phyloP scores from a whole-genome alignment of 2,797 vertebrate genomes.

The Argentina silus region DNA sequence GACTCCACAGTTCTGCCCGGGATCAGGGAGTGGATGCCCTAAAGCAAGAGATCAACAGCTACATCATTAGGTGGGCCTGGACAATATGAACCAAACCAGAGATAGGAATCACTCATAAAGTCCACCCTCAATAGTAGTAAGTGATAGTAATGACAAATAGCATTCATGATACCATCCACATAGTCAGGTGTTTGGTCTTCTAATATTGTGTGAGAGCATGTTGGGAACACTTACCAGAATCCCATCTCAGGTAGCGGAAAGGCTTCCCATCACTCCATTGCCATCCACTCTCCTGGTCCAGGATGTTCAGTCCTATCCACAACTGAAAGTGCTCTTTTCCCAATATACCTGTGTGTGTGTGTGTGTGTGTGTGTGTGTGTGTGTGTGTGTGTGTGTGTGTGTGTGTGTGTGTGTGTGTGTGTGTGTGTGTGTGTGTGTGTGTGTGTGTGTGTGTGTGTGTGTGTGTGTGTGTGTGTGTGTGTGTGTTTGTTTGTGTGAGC shows the following conservation, averaged over 20 bases:
- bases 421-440: too few species aligned
- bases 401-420: too few species aligned
- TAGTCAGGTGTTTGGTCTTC: not conserved
- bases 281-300: constrained; percentile 87
- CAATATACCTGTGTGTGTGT: constrained; percentile 44
- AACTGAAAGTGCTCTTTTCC: constrained; percentile 61
- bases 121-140: not conserved
- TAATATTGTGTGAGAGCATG: not conserved
- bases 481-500: too few species aligned
- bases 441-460: too few species aligned
- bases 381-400: constrained; percentile 26
- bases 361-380: constrained; percentile 18
- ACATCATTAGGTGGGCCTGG: not conserved
- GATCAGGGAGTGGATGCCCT: constrained; percentile 86
- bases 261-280: constrained; percentile 86
- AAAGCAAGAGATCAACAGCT: constrained; percentile 35
- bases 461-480: too few species aligned
- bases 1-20: constrained; percentile 85
- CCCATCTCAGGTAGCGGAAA: constrained; percentile 90
- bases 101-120: too few species aligned
- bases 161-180: too few species aligned
- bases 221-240: constrained; percentile 74
- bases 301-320: constrained; percentile 89
- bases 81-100: not conserved
- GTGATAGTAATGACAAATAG: too few species aligned